These are phyloP conservation scores for Seladonia tumulorum DNA, from an alignment of 2,888 invertebrate genomes.

Conservation along the genomic window DNA sequence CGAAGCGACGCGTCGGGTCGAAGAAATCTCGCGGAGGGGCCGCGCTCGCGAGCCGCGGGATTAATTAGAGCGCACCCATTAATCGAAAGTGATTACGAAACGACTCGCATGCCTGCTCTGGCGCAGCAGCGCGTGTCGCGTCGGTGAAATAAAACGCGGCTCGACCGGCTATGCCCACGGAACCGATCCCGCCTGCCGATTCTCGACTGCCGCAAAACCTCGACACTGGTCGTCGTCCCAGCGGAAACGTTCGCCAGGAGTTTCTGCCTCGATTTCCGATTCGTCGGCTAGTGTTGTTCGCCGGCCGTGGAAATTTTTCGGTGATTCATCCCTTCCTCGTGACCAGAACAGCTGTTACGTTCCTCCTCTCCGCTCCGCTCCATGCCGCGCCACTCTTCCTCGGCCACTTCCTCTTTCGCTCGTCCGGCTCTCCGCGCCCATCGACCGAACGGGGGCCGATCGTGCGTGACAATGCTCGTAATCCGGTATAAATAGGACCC, in stretches of 20 bases:
- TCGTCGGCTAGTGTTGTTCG: not conserved
- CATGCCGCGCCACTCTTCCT: no score
- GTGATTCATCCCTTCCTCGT: constrained; percentile 73
- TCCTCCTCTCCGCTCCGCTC: not conserved
- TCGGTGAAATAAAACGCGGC: constrained; percentile 45
- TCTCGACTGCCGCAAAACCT: not conserved
- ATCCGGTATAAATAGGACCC: constrained; percentile 57
- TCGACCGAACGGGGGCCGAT: constrained; percentile 26
- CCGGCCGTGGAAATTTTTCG: constrained; percentile 73
- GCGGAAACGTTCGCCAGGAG: not conserved
- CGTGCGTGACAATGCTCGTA: constrained; percentile 46
- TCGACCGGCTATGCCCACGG: constrained; percentile 18
- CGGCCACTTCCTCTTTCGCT: constrained; percentile 18
- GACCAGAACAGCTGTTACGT: constrained; percentile 69
- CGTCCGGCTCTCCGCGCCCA: not conserved
- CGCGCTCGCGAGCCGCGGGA: constrained; percentile 28
- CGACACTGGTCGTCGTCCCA: not conserved
- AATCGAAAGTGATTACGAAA: constrained; percentile 67
- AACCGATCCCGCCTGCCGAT: constrained; percentile 5
- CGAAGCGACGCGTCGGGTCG: not conserved
- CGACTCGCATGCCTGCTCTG: constrained; percentile 30
- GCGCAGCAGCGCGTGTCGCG: constrained; percentile 55
- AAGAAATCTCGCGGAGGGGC: constrained; percentile 7
- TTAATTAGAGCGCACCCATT: constrained; percentile 61
- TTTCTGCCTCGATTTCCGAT: not conserved